phyloP scores from a whole-genome alignment of 2,797 vertebrate genomes.

The Pantherophis vulpinus region DNA sequence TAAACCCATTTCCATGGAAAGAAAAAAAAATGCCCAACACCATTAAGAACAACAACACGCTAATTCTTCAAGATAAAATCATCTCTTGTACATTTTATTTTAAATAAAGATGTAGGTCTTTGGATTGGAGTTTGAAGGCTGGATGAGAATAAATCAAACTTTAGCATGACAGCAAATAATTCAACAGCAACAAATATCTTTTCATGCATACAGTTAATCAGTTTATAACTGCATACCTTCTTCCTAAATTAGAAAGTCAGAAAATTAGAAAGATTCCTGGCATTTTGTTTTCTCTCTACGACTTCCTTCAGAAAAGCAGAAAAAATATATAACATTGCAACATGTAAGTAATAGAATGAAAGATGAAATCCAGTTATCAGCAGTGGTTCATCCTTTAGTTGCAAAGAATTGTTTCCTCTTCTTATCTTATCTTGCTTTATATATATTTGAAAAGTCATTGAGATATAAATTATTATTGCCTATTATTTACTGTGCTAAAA shows the following conservation, averaged over 20 bases:
- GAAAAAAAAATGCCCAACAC: not conserved
- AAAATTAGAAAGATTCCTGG: not conserved
- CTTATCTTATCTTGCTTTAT: not conserved
- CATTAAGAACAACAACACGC: not conserved
- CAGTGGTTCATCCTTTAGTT: not conserved
- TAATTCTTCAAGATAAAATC: not conserved
- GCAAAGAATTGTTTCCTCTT: not conserved
- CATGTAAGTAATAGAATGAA: not conserved
- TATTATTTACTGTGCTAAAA: conserved; percentile 16
- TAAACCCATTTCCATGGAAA: not conserved
- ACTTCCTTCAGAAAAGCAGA: not conserved
- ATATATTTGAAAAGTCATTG: not conserved
- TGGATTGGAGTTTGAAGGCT: conserved; percentile 13
- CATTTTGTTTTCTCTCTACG: not conserved
- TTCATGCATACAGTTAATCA: not conserved
- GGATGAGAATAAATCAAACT: conserved; percentile 6
- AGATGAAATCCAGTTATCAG: not conserved
- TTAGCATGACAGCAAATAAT: conserved; percentile 1
- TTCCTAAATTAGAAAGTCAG: not conserved
- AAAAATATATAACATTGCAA: not conserved
- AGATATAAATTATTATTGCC: conserved; percentile 6
- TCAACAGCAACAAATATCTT: conserved; percentile 17
- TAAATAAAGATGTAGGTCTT: not conserved
- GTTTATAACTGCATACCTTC: conserved; percentile 5
- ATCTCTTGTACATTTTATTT: not conserved